Base-by-base conservation (phyloP, 2,888 invertebrate genomes). In the Rhimphoctona megacephalus region DNA sequence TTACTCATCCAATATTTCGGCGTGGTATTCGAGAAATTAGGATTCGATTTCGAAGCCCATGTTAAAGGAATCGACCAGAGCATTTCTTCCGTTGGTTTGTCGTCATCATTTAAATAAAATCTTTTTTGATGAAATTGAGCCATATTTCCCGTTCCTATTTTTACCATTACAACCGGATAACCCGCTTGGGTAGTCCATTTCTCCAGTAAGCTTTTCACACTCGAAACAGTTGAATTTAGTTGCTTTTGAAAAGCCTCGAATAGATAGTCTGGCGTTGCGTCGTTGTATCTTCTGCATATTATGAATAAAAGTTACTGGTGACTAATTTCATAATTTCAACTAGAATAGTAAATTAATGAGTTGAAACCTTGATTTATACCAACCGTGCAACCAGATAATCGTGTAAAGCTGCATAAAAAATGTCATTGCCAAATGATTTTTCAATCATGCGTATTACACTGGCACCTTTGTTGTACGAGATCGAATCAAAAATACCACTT, bases 31-130 rank as follows among this genome's bases (percentile, higher is more conserved):
- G 88, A 67, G 91, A 96, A 96, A 90, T 95, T 90, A 2, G 90
- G 69, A 83, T 95, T 91, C 2, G 92, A 93, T 25, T 95, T 95
- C 0, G 96, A 96, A 0, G 97, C 96, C 92, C 96, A 97, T 0
- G 97, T 97, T 0, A 98, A 95, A 0, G 98, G 98, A 66, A 98
- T 96, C 97, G 97, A 96, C 98, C 98, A 97, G 11, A 93, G 88
- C 93, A 78, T n/a, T 5, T 82, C 39, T 1, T 14, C 36, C 1
- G 74, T 25, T 6, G 36, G 22, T 3, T 66, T 22, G 4, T 87
- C 80, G 2, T 66, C 0, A 4, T 89, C 87, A 43, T 87, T 88
- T 0, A 90, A 30, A 4, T 90, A 85, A 86, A 93, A 94, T 81
- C 90, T 90, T 80, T 90, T 66, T 85, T 94, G 93, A 0, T 11